Evolutionary conservation across 2,113 vertebrate genomes (phyloP), one percentile per base, ranked within the genome.

Genomic region (Turnix velox): DNA sequence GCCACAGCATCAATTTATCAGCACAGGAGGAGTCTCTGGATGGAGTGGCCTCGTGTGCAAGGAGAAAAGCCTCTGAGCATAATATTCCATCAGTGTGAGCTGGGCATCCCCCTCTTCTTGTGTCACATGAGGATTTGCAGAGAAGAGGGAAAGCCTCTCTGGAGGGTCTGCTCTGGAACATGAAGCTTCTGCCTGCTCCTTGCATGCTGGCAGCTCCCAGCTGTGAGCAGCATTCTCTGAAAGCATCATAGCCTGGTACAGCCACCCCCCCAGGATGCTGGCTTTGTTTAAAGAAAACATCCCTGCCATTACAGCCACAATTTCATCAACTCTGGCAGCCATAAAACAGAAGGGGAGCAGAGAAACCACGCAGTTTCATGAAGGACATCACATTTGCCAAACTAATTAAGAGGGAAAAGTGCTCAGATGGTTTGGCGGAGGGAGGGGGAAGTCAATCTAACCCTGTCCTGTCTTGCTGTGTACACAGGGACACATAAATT

Each of bases 1-100:
- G 97, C 98, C 65, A 97, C 98, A 98, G 98, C 97, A 98, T 98
- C 98, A 97, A 98, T 99, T 98, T 98, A 98, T 99, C 98, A 98
- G 95, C 95, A 95, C 76, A 62, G 88, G 88, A 94, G 82, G 94
- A 75, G 92, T 42, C 72, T 58, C 9, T 9, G 59, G 93, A 66
- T 39, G 85, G 91, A 88, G 57, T 10, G 2, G 20, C 73, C 68
- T 63, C 24, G 0, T n/a, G 25, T 7, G 49, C 1, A 2, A 49
- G 42, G 45, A 62, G 51, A 72, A 46, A 45, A 65, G 67, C 66
- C 75, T 62, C 58, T 25, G 19, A 65, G 88, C 1, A 17, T 59
- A 35, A 23, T 63, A 48, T 37, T 4, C 4, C 17, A 62, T 12
- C 51, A 18, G 77, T 1, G 0, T 14, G 52, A 66, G 74, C 75